Evolutionary conservation across 1,140 invertebrate genomes (phyloP).

Genomic region (Caenorhabditis tropicalis): DNA sequence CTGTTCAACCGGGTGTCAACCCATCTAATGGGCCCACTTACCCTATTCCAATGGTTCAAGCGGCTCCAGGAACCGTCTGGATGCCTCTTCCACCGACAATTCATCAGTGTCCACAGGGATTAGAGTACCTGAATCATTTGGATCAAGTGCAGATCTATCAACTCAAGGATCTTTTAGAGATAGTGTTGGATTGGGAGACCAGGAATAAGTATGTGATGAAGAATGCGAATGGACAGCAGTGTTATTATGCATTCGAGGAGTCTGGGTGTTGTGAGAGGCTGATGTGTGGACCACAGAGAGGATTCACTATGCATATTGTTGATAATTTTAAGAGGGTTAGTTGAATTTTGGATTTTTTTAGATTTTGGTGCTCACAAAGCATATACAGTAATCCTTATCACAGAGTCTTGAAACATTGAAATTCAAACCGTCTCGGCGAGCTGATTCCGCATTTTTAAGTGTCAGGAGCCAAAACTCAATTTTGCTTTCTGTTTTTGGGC

Average conservation of each 20-base stretch:
- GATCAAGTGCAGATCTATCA: not conserved
- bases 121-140: not conserved
- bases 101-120: not conserved
- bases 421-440: not conserved
- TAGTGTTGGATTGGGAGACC: not conserved
- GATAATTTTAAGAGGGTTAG: slow-evolving; percentile 45
- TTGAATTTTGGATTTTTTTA: not conserved
- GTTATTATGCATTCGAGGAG: slow-evolving; percentile 28
- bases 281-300: not conserved
- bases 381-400: not conserved
- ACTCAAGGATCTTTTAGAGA: not conserved
- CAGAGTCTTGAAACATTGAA: not conserved
- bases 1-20: too few relatives aligned
- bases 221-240: not conserved
- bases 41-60: too few relatives aligned
- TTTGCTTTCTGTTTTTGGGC: too few relatives aligned
- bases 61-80: not conserved
- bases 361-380: not conserved
- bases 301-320: slow-evolving; percentile 35
- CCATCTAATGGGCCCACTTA: too few relatives aligned
- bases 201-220: not conserved
- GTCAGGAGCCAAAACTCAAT: too few relatives aligned
- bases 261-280: slow-evolving; percentile 7
- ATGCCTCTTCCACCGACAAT: not conserved
- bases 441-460: too few relatives aligned